Evolutionary conservation across 2,888 invertebrate genomes (phyloP).

Genomic region (Digitonthophagus gazella): DNA sequence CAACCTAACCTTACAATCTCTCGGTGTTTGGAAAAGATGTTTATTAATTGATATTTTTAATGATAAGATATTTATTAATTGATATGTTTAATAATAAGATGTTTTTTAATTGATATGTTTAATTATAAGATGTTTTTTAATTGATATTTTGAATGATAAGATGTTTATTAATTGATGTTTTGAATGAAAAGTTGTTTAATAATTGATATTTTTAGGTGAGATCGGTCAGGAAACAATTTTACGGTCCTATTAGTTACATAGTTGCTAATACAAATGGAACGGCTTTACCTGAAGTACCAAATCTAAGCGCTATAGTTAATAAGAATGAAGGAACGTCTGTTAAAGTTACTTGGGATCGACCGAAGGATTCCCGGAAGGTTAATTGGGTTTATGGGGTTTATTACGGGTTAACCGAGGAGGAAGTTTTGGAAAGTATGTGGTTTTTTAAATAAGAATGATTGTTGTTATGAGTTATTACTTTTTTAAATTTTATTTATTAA

Average conservation of each 20-base stretch:
- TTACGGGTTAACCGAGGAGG: constrained; percentile 61
- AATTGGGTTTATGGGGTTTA: constrained; percentile 70
- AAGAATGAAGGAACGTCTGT: constrained; percentile 62
- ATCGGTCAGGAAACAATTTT: constrained; percentile 59
- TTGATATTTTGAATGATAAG: background rate
- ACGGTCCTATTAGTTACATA: constrained; percentile 56
- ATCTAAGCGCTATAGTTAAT: constrained; percentile 53
- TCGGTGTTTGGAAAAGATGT: no score
- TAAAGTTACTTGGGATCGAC: constrained; percentile 65
- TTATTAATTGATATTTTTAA: background rate
- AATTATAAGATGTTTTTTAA: background rate
- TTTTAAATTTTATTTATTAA: no score
- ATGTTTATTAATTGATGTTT: background rate
- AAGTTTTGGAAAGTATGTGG: constrained; percentile 58
- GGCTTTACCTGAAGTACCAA: constrained; percentile 40
- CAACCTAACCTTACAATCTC: no score
- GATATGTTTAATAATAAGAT: no score
- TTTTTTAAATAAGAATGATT: background rate
- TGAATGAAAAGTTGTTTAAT: background rate
- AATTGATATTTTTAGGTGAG: constrained; percentile 56
- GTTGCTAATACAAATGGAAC: constrained; percentile 50
- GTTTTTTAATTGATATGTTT: background rate
- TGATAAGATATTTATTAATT: no score
- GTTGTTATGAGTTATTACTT: background rate
- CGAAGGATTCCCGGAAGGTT: constrained; percentile 57